phyloP scores from a whole-genome alignment of 2,797 vertebrate species.

The Percopsis omiscomaycus region DNA sequence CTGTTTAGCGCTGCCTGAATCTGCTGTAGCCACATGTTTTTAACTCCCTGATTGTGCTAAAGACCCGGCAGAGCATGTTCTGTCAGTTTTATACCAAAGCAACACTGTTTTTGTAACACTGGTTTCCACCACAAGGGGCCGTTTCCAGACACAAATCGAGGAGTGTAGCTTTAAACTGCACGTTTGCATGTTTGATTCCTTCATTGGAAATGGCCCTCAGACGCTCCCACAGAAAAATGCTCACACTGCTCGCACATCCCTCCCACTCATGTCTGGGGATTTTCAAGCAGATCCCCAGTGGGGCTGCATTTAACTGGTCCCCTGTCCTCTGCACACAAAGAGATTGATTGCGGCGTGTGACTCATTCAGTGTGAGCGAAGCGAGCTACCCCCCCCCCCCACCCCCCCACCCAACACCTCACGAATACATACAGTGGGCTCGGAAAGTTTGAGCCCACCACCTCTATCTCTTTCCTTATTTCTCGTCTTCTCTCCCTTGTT shows the following conservation, averaged over 20 bases:
- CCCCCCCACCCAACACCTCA: conserved; percentile 55
- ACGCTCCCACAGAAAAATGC: conserved; percentile 29
- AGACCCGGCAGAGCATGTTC: conserved; percentile 5
- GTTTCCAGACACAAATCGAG: too few relatives aligned
- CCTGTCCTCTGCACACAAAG: conserved; percentile 43
- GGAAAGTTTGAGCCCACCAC: too few relatives aligned
- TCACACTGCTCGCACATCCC: conserved; percentile 20
- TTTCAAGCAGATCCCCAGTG: conserved; percentile 38
- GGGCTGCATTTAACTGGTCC: conserved; percentile 37
- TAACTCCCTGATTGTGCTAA: too few relatives aligned
- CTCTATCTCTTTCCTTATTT: too few relatives aligned
- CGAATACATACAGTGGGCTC: conserved; percentile 21
- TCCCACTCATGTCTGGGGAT: conserved; percentile 43
- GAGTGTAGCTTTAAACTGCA: too few relatives aligned
- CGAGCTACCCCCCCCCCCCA: conserved; percentile 45
- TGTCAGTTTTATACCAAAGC: not conserved
- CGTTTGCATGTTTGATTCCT: too few relatives aligned
- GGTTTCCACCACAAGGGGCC: too few relatives aligned
- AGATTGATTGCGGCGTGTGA: conserved; percentile 65
- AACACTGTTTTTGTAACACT: too few relatives aligned
- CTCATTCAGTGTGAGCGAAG: conserved; percentile 59
- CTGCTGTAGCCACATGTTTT: too few relatives aligned
- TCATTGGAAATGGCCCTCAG: not conserved
- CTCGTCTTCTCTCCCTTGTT: too few relatives aligned
- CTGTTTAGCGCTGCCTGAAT: conserved; percentile 19